phyloP scores from a whole-genome alignment of 2,797 vertebrate species.

The Phrynocephalus vlangalii region DNA sequence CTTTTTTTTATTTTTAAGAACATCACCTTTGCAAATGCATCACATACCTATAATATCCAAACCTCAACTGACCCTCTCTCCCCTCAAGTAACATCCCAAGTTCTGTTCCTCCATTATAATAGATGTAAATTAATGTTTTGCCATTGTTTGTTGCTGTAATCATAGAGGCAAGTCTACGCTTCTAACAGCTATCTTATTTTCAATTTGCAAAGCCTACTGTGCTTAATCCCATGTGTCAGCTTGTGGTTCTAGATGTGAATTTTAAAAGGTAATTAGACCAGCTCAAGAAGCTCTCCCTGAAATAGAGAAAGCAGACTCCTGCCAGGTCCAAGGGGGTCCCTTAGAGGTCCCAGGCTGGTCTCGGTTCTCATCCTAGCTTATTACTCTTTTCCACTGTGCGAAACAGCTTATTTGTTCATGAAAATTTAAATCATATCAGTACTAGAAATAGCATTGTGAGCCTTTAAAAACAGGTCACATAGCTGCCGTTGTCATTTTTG shows the following conservation, averaged over 20 bases:
- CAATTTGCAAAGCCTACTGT: slow-evolving; percentile 86
- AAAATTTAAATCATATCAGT: slow-evolving; percentile 81
- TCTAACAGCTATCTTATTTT: slow-evolving; percentile 88
- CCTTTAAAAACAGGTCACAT: slow-evolving; percentile 60
- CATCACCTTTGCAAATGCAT: slow-evolving; percentile 68
- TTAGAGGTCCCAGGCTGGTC: slow-evolving; percentile 72
- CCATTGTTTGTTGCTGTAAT: slow-evolving; percentile 81
- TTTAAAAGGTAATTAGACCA: slow-evolving; percentile 90
- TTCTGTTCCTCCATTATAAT: slow-evolving; percentile 75
- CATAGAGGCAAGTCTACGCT: slow-evolving; percentile 80
- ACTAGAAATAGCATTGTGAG: slow-evolving; percentile 67
- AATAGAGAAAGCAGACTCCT: slow-evolving; percentile 72
- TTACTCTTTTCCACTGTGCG: slow-evolving; percentile 71
- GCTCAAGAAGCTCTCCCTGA: slow-evolving; percentile 70
- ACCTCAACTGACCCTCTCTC: not conserved
- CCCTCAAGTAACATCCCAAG: slow-evolving; percentile 46
- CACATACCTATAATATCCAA: slow-evolving; percentile 53
- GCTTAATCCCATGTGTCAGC: slow-evolving; percentile 84
- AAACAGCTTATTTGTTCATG: slow-evolving; percentile 81
- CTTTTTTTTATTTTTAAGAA: slow-evolving; percentile 19
- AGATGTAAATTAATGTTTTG: slow-evolving; percentile 86
- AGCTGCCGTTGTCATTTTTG: slow-evolving; percentile 30
- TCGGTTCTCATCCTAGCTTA: slow-evolving; percentile 65
- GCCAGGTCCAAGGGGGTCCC: slow-evolving; percentile 81
- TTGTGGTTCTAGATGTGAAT: slow-evolving; percentile 85